Evolutionary conservation across 2,888 invertebrate species (phyloP).

Genomic region (Camponotus fellah): DNA sequence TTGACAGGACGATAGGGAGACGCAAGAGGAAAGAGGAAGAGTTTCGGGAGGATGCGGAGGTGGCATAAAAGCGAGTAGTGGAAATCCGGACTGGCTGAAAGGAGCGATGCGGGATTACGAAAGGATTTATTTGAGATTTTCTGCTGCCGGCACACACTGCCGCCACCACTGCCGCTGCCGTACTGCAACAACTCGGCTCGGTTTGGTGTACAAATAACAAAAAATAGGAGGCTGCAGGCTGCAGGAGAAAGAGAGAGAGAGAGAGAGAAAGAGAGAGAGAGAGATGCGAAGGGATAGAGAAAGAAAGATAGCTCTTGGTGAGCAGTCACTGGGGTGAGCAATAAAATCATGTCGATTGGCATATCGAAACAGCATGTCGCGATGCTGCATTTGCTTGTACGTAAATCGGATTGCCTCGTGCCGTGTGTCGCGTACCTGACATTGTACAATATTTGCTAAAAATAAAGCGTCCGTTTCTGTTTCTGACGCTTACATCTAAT

Average conservation of each 20-base stretch:
- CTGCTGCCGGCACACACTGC: constrained; percentile 70
- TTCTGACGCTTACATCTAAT: constrained; percentile 25
- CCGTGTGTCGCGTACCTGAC: constrained; percentile 32
- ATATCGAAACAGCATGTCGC: constrained; percentile 62
- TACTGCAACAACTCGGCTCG: constrained; percentile 71
- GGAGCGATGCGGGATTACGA: constrained; percentile 84
- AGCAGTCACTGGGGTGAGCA: constrained; percentile 60
- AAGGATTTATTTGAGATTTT: constrained; percentile 85
- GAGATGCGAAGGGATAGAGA: constrained; percentile 15
- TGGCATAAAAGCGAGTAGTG: constrained; percentile 81
- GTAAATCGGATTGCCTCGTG: constrained; percentile 38
- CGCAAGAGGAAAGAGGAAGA: constrained; percentile 59
- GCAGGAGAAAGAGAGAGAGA: no score
- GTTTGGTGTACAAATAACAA: constrained; percentile 80
- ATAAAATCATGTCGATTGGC: constrained; percentile 62
- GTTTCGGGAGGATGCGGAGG: constrained; percentile 69
- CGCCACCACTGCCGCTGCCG: constrained; percentile 59
- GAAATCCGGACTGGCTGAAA: constrained; percentile 83
- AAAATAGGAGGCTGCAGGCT: constrained; percentile 19
- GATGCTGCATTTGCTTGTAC: constrained; percentile 43
- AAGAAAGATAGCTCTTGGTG: constrained; percentile 55
- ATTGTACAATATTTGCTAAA: constrained; percentile 30
- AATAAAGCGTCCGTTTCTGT: constrained; percentile 33
- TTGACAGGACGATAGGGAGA: constrained; percentile 31
- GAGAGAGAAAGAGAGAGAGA: constrained; percentile 17